Evolutionary conservation across 2,113 vertebrate genomes (phyloP).

Genomic region (Centrocercus urophasianus): DNA sequence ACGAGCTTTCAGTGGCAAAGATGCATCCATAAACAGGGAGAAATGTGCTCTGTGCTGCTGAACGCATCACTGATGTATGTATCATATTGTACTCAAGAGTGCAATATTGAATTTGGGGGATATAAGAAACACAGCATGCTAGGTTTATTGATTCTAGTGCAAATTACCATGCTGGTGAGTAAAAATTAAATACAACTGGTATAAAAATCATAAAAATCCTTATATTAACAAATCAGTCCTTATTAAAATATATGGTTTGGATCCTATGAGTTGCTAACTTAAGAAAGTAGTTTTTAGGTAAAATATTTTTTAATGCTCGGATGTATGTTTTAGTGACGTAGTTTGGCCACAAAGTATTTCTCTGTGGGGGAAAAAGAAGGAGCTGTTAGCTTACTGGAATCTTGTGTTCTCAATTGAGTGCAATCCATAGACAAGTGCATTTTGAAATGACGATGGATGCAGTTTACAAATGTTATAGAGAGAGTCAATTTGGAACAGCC

Average conservation of each 20-base stretch:
- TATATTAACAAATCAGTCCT: background rate
- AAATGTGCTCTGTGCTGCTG: background rate
- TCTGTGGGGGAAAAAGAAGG: background rate
- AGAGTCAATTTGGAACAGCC: conserved; percentile 35
- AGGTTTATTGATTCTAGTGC: background rate
- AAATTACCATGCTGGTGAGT: background rate
- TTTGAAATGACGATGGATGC: conserved; percentile 32
- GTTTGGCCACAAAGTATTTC: background rate
- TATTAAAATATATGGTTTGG: background rate
- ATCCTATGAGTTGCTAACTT: background rate
- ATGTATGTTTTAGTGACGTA: background rate
- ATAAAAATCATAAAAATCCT: conserved; percentile 9
- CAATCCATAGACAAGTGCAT: conserved; percentile 5
- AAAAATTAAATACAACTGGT: background rate
- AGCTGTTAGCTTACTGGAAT: conserved; percentile 19
- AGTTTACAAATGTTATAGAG: conserved; percentile 4
- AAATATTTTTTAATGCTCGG: background rate
- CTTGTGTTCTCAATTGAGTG: conserved; percentile 5
- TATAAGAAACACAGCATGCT: background rate
- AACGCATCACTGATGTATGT: fast-evolving
- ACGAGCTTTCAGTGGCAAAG: background rate
- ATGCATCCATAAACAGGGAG: background rate
- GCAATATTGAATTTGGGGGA: background rate
- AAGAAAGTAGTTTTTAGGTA: background rate
- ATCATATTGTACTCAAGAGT: background rate